phyloP scores from a whole-genome alignment of 1,140 invertebrate species.

The Rhynchophorus ferrugineus region DNA sequence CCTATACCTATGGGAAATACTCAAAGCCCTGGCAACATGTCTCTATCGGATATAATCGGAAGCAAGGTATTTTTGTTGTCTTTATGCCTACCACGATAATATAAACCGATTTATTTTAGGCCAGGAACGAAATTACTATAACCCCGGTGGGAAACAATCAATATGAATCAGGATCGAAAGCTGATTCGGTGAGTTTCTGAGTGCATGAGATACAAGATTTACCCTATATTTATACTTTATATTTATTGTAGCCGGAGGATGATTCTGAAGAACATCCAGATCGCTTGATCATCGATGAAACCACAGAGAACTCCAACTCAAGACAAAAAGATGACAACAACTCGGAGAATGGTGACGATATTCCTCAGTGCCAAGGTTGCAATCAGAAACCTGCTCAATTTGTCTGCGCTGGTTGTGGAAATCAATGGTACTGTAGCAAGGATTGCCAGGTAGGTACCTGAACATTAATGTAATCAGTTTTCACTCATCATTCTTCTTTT shows the following conservation, averaged over 20 bases:
- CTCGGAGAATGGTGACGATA: slow-evolving; percentile 43
- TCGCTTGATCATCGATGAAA: slow-evolving; percentile 57
- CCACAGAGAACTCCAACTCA: slow-evolving; percentile 38
- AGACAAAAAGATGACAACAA: slow-evolving; percentile 37
- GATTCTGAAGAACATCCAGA: slow-evolving; percentile 47
- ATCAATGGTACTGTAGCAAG: slow-evolving; percentile 84
- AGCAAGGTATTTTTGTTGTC: slow-evolving; percentile 47
- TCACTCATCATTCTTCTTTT: slow-evolving; percentile 29
- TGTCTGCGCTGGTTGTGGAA: slow-evolving; percentile 77
- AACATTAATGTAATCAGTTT: background rate
- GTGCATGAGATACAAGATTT: background rate
- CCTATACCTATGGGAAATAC: slow-evolving; percentile 14
- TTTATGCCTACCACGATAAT: background rate
- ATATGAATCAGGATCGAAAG: slow-evolving; percentile 29
- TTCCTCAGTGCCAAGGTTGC: slow-evolving; percentile 73
- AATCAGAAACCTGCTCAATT: slow-evolving; percentile 68
- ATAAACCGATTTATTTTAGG: slow-evolving; percentile 25
- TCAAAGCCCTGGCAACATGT: slow-evolving; percentile 41
- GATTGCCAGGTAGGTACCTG: slow-evolving; percentile 66
- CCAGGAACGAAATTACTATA: slow-evolving; percentile 49
- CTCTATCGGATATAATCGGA: slow-evolving; percentile 53
- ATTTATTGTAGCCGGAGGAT: slow-evolving; percentile 46
- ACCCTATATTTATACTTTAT: background rate
- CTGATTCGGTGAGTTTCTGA: slow-evolving; percentile 21
- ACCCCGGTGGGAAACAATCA: slow-evolving; percentile 44